Base-by-base conservation (phyloP, 2,113 vertebrate genomes). In the Proterorhinus semilunaris region DNA sequence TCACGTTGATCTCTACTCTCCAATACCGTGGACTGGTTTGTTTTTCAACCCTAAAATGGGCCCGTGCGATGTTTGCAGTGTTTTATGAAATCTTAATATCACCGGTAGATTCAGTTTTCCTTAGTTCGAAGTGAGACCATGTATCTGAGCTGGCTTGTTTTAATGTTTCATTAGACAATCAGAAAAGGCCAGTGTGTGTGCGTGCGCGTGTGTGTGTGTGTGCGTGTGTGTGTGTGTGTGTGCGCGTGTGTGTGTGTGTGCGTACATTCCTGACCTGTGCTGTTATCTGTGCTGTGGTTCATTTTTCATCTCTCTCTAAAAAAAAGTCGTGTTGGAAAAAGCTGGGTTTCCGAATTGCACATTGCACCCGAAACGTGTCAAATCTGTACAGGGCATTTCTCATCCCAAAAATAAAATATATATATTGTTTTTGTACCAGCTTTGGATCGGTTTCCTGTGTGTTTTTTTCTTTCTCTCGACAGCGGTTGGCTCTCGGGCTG, bases 381-480 rank as follows among this genome's bases (percentile, higher is more conserved):
- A 65, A 72, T 55, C 80, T 83, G 80, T 79, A 80, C 82, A 76
- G 63, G 78, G 46, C 65, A 75, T 74, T 78, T 76, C 65, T 71
- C 82, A 66, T 71, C 65, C 66, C 68, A 66, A 68, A 58, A 83
- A 91, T 90, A 91, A 89, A 92, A 89, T 65, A 62, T 70, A 71
- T 74, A 42, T 81, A 67, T 81, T 72, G 57, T 43, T 63, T 62
- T 64, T 70, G 44, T 63, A 47, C 46, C 62, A 47, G 44, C 69
- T 75, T 63, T 72, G 63, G 27, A 65, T 81, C 36, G 75, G 71
- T 52, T 68, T 12, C 15, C 21, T 47, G 54, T 83, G 21, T 78
- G 58, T 73, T 64, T 36, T 36, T 27, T 27, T 27, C 54, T 73
- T 64, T 45, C 42, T 44, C 65, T 72, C 80, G 82, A 70, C 72